Base-by-base conservation (phyloP, 2,797 vertebrate species). In the Esox lucius region DNA sequence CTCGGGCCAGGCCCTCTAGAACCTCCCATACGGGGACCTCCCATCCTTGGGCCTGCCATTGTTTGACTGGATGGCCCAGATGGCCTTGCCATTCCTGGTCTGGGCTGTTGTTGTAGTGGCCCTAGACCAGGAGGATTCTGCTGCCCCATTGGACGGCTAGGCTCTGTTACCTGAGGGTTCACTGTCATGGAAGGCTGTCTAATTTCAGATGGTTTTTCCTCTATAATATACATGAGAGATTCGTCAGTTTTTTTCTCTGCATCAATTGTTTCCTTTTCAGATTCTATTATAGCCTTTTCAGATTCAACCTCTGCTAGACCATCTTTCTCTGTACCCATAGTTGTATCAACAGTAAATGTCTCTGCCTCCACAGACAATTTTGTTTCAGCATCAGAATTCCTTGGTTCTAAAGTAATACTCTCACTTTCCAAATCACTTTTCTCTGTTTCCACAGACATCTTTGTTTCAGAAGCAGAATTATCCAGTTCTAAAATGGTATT, bases 71-170 rank as follows among this genome's bases (percentile, higher is more conserved):
- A 78, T 68, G 80, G 82, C 3, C 77, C 83, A 78, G 82, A 64
- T 33, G 80, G 75, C 35, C 84, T 81, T 12, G 46, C 42, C 73
- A 84, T 81, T 31, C 76, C 76, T 26, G 80, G 81, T 8, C 65
- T 84, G 0, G 76, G 81, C 16, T 87, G 88, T 73, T 84, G 83
- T 22, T 88, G 86, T 5, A 66, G 75, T 67, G 72, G 77, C 76
- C 48, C 72, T 67, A 26, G 73, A 78, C 64, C 64, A 66, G 62
- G 22, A 75, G 67, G 19, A 53, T 72, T 8, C n/a, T 70, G 67
- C 33, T 81, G 71, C 75, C 83, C 81, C 53, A 84, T 5, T 65
- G 77, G 59, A 1, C 15, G 74, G 68, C 28, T 68, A 71, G 80
- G 67, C 4, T 16, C 84, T 5, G 61, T 65, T 68, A 24, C 33